Evolutionary conservation across 2,113 vertebrate genomes (phyloP).

Genomic region (Natator depressus): DNA sequence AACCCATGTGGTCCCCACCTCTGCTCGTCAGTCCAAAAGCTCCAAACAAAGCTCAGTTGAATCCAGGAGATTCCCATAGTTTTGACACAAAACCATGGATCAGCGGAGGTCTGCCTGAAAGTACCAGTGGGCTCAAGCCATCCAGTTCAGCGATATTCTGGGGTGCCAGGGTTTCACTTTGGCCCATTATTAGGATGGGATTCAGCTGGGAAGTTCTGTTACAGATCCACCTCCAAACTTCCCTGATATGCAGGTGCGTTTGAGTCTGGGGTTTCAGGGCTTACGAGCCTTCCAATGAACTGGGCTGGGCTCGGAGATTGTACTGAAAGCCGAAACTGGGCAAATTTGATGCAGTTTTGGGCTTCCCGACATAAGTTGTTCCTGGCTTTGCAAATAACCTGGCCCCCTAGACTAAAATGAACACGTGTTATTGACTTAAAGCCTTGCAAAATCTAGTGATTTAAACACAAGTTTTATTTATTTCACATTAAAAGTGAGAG

Average conservation of each 20-base stretch:
- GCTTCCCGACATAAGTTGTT: background rate
- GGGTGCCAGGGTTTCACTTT: too few relatives aligned
- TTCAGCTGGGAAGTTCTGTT: fast-evolving
- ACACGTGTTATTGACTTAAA: background rate
- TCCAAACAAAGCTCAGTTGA: background rate
- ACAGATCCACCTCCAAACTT: fast-evolving
- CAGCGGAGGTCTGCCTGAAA: too few relatives aligned
- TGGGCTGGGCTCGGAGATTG: background rate
- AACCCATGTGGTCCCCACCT: background rate
- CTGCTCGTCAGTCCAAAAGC: background rate
- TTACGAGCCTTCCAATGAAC: fast-evolving
- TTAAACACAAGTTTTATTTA: background rate
- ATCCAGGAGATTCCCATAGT: too few relatives aligned
- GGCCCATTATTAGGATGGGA: background rate
- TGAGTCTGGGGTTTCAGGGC: fast-evolving
- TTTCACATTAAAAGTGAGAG: background rate
- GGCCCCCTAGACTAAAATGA: background rate
- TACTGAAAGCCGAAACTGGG: fast-evolving
- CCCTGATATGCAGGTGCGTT: fast-evolving
- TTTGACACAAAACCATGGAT: too few relatives aligned
- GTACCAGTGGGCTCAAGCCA: fast-evolving
- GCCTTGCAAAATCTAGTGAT: background rate
- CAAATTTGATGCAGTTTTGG: fast-evolving
- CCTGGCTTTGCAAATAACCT: fast-evolving
- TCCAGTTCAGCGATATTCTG: background rate